phyloP scores from a whole-genome alignment of 2,113 vertebrate species.

The Sinocyclocheilus anshuiensis region DNA sequence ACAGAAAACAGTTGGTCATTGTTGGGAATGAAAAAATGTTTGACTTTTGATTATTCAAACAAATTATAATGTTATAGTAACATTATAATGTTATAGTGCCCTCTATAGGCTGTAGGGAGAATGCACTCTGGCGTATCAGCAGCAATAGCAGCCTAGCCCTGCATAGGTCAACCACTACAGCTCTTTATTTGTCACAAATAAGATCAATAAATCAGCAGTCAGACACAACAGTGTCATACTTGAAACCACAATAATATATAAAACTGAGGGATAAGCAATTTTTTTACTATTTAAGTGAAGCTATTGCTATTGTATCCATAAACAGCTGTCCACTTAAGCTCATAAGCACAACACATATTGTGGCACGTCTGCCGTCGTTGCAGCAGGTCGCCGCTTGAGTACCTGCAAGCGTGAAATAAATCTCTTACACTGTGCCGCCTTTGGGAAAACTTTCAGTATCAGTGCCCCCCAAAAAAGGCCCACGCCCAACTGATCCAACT shows the following conservation, averaged over 20 bases:
- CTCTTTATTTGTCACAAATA: neutral
- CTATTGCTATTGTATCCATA: slow-evolving; percentile 23
- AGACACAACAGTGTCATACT: neutral
- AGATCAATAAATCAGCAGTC: neutral
- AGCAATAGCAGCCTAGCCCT: no score
- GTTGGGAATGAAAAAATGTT: neutral
- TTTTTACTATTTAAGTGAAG: slow-evolving; percentile 12
- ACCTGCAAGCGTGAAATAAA: slow-evolving; percentile 35
- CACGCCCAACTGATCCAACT: slow-evolving; percentile 37
- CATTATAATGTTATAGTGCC: slow-evolving; percentile 7
- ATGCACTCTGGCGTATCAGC: no score
- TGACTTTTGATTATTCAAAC: neutral
- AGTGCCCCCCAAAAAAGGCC: slow-evolving; percentile 35
- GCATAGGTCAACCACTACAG: neutral
- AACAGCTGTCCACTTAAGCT: slow-evolving; percentile 30
- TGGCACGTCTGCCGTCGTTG: slow-evolving; percentile 24
- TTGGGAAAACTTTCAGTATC: slow-evolving; percentile 40
- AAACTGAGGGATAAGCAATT: neutral
- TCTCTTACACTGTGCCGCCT: slow-evolving; percentile 33
- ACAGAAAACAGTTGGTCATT: no score
- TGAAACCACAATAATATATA: neutral
- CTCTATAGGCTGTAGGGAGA: slow-evolving; percentile 10
- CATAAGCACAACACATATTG: slow-evolving; percentile 30
- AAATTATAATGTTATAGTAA: neutral
- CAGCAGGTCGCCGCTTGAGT: slow-evolving; percentile 30